Percentiles rank a stretch among this genome's conserved stretches.
These are phyloP conservation scores for Rhynchopsitta pachyrhyncha DNA, from an alignment of 2,113 vertebrate genomes.

Conservation along the genomic window DNA sequence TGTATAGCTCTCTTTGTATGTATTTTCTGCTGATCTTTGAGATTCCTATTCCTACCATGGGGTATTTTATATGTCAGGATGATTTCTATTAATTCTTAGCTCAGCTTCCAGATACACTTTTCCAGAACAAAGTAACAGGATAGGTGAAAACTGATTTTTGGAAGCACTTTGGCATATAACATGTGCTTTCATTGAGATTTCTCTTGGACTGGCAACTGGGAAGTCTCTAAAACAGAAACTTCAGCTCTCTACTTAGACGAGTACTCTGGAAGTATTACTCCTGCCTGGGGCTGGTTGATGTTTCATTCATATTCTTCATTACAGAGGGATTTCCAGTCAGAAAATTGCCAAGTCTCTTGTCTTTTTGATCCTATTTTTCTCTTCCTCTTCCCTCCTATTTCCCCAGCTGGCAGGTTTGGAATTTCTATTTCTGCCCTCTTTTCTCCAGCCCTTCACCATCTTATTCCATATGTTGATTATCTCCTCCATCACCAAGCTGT, in stretches of 20 bases:
- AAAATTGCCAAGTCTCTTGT: background rate
- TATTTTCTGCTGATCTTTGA: background rate
- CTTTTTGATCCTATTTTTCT: background rate
- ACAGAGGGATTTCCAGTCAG: background rate
- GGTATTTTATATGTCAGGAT: background rate
- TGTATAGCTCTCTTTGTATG: background rate
- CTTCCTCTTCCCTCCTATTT: background rate
- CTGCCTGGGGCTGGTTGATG: background rate
- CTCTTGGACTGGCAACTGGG: background rate
- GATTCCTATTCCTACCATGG: accelerated
- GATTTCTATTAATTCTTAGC: background rate
- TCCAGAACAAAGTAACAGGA: background rate
- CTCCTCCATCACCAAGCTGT: slow-evolving; percentile 7
- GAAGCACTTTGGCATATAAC: background rate
- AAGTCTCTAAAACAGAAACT: background rate
- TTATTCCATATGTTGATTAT: slow-evolving; percentile 21
- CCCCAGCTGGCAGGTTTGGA: background rate
- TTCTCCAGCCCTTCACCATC: background rate
- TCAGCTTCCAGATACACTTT: background rate
- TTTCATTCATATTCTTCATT: background rate
- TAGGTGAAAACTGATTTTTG: background rate
- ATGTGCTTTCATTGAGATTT: background rate
- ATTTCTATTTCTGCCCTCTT: background rate
- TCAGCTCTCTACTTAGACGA: background rate
- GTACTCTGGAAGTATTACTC: background rate